Evolutionary conservation across 2,888 invertebrate genomes (phyloP).

Genomic region (Rugalucina vietnamica): DNA sequence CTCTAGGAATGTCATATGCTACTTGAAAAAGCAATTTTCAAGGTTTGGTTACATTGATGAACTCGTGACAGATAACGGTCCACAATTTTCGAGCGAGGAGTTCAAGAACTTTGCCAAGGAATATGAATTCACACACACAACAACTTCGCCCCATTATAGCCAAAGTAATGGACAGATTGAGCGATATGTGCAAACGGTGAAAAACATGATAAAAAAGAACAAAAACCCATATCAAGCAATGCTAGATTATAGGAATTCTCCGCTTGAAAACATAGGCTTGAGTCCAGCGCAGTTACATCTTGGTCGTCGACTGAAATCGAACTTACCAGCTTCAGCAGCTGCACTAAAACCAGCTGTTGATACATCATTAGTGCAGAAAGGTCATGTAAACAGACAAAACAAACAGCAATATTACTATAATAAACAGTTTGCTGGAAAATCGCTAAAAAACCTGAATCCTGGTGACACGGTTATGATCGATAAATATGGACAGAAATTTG

Average conservation of each 20-base stretch:
- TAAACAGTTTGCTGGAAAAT: conserved; percentile 15
- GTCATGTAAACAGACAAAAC: conserved; percentile 10
- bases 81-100: conserved; percentile 26
- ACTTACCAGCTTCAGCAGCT: conserved; percentile 21
- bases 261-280: conserved; percentile 5
- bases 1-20: conserved; percentile 18
- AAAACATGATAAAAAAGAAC: conserved; percentile 42
- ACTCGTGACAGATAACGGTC: conserved; percentile 44
- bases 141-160: conserved; percentile 18
- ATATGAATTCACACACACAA: conserved; percentile 32
- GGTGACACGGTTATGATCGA: conserved; percentile 24
- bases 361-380: not conserved
- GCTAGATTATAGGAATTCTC: conserved; percentile 42
- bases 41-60: conserved; percentile 27
- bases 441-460: not conserved
- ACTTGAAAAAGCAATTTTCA: conserved; percentile 46
- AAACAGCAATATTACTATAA: conserved; percentile 16
- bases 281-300: conserved; percentile 30
- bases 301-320: conserved; percentile 24
- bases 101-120: conserved; percentile 28
- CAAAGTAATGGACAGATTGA: conserved; percentile 43
- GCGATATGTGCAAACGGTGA: conserved; percentile 46
- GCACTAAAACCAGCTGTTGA: conserved; percentile 24
- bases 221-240: conserved; percentile 43
- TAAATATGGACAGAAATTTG: not conserved